A percentile compares a stretch with the other conserved stretches of the same genome.
Evolutionary conservation across 2,113 vertebrate species (phyloP).

Genomic region (Brachyhypopomus gauderio): DNA sequence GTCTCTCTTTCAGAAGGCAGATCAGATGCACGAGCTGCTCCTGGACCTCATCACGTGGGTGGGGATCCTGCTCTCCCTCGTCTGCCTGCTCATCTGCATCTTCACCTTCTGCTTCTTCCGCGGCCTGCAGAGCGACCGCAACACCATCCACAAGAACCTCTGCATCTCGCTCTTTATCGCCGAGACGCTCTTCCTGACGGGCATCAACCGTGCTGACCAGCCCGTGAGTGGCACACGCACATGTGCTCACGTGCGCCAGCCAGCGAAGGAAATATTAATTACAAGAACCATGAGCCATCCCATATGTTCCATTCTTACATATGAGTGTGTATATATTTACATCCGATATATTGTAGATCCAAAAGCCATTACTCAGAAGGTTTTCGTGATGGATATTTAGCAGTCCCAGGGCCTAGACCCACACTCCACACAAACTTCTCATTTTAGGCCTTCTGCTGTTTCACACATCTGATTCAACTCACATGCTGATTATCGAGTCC

Average conservation of each 20-base stretch:
- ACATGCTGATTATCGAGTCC: no score
- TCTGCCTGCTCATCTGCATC: constrained; percentile 98
- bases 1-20: constrained; percentile 80
- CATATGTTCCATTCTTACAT: no score
- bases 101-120: constrained; percentile 99
- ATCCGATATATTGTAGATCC: no score
- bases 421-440: no score
- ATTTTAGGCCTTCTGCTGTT: no score
- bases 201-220: constrained; percentile 96
- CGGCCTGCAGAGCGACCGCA: constrained; percentile 95
- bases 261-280: no score
- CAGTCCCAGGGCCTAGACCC: no score
- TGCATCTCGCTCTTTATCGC: constrained; percentile 98
- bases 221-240: constrained; percentile 78
- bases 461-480: no score
- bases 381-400: no score
- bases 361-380: no score
- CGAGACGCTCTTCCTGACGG: constrained; percentile 94
- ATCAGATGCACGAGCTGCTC: constrained; percentile 91
- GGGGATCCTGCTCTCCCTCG: constrained; percentile 94
- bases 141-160: constrained; percentile 98
- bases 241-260: neutral
- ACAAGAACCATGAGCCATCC: no score
- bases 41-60: constrained; percentile 98
- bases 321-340: no score